Conservation (phyloP, 2,797 vertebrate species). For the Clarias pachynema region DNA sequence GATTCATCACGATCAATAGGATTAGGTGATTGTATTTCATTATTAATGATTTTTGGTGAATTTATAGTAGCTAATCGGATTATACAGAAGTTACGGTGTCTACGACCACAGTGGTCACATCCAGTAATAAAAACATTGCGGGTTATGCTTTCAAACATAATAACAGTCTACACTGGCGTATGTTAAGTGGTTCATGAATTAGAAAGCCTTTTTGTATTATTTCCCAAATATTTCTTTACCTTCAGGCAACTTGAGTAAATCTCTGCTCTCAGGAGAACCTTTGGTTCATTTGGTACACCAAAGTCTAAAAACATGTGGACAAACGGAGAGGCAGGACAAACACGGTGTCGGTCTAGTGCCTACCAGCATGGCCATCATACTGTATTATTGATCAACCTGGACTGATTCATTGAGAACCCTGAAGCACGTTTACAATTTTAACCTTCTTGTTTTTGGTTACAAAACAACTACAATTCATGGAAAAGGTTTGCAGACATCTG, state of each 20-base stretch:
- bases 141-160: constrained; percentile 37
- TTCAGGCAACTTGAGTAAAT: background rate
- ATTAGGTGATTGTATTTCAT: constrained; percentile 64
- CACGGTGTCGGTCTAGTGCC: too few relatives aligned
- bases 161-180: background rate
- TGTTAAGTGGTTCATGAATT: background rate
- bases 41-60: constrained; percentile 54
- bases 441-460: background rate
- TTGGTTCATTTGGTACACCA: background rate
- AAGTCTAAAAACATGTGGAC: background rate
- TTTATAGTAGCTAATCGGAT: constrained; percentile 47
- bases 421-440: background rate
- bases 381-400: background rate
- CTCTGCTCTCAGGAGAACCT: background rate
- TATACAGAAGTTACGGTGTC: constrained; percentile 30
- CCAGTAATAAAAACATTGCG: constrained; percentile 22
- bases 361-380: background rate
- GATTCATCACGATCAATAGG: constrained; percentile 73
- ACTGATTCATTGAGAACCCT: background rate
- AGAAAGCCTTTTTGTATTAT: background rate
- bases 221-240: background rate
- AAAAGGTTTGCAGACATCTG: background rate
- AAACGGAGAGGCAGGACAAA: background rate
- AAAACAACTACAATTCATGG: background rate
- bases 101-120: constrained; percentile 29